Evolutionary conservation across 2,113 vertebrate species (phyloP).

Genomic region (Rutilus rutilus): DNA sequence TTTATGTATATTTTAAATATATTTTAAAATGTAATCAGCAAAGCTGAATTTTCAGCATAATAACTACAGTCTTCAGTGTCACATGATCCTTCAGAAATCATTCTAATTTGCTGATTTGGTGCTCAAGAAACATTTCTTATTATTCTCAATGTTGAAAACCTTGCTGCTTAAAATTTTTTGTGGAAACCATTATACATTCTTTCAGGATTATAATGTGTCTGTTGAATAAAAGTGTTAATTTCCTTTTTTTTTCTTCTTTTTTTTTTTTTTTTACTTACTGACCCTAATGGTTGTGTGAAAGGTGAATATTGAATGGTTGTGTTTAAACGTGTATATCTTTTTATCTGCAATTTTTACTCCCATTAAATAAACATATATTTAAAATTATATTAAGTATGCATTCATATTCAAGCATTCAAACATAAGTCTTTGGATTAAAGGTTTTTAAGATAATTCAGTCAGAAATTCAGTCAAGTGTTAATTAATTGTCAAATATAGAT

Average conservation of each 20-base stretch:
- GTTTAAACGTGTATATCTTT: not conserved
- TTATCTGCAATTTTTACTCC: not conserved
- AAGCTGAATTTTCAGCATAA: too few species aligned
- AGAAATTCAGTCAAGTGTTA: too few species aligned
- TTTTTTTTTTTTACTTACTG: not conserved
- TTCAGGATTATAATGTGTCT: not conserved
- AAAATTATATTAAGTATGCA: not conserved
- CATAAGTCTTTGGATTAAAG: too few species aligned
- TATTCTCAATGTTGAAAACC: not conserved
- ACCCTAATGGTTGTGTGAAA: not conserved
- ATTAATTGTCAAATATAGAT: too few species aligned
- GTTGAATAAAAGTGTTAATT: not conserved
- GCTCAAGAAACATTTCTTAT: not conserved
- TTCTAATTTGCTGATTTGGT: not conserved
- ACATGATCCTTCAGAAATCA: not conserved
- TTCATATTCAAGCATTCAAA: too few species aligned
- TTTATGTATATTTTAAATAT: too few species aligned
- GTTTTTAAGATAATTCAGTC: too few species aligned
- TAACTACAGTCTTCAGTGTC: not conserved
- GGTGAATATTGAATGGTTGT: not conserved
- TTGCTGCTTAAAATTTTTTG: not conserved
- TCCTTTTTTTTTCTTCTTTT: too few species aligned
- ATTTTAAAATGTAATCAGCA: too few species aligned
- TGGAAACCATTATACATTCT: not conserved
- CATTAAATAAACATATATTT: not conserved